A percentile compares a stretch with the other conserved stretches of the same genome.
Evolutionary conservation across 2,113 vertebrate species (phyloP).

Genomic region (Tragulus kanchil): DNA sequence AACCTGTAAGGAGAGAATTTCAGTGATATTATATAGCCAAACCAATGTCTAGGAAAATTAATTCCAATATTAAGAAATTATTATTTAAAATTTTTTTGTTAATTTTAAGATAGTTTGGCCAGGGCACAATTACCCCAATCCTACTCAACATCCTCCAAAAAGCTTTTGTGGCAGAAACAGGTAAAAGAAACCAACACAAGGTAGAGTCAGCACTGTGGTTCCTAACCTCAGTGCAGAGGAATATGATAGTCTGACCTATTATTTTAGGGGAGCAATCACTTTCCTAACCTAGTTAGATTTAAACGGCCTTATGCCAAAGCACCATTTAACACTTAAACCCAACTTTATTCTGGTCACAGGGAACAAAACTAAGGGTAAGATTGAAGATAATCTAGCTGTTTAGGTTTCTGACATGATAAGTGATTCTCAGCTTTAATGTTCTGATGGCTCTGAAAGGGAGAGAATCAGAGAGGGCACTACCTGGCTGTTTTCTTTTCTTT

Average conservation of each 20-base stretch:
- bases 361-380: not conserved
- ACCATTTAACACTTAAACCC: not conserved
- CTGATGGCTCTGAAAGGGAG: not conserved
- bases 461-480: not conserved
- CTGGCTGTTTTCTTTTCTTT: not conserved
- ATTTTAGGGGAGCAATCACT: not conserved
- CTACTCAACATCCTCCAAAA: not conserved
- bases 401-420: not conserved
- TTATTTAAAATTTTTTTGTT: conserved; percentile 14
- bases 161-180: conserved; percentile 8
- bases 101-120: conserved; percentile 15
- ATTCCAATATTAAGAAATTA: not conserved
- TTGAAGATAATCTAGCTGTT: not conserved
- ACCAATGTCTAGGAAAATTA: not conserved
- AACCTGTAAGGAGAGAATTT: not conserved
- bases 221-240: not conserved
- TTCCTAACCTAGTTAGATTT: not conserved
- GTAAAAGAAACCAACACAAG: conserved; percentile 15
- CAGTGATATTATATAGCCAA: not conserved
- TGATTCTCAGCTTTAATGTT: not conserved
- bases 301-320: not conserved
- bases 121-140: not conserved
- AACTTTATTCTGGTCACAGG: not conserved
- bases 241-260: not conserved
- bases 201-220: not conserved